These are phyloP conservation scores for Sitophilus oryzae DNA, from an alignment of 1,140 invertebrate species.

Conservation along the genomic window DNA sequence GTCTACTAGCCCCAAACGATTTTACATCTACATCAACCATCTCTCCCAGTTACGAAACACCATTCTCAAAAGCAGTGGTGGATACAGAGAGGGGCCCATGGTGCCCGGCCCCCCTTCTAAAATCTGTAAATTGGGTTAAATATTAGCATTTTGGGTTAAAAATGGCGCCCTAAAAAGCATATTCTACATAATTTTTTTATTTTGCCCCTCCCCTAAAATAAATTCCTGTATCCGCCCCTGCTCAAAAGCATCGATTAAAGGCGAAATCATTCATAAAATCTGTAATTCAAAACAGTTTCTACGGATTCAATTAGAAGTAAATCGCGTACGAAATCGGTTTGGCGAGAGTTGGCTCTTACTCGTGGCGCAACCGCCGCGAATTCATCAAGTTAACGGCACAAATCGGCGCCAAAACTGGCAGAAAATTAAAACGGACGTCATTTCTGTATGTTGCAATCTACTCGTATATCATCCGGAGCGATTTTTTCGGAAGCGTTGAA, in stretches of 20 bases:
- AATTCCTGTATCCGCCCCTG: too few relatives aligned
- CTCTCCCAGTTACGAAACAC: neutral
- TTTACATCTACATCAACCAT: too few relatives aligned
- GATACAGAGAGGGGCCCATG: too few relatives aligned
- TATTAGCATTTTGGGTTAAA: too few relatives aligned
- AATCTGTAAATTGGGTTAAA: too few relatives aligned
- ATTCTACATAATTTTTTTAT: too few relatives aligned
- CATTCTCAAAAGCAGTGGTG: too few relatives aligned
- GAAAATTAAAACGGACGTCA: conserved; percentile 12
- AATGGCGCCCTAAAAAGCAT: too few relatives aligned
- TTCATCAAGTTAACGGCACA: conserved; percentile 19
- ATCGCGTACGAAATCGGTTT: conserved; percentile 16
- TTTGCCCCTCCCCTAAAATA: too few relatives aligned
- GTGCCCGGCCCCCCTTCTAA: too few relatives aligned
- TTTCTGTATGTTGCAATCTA: neutral
- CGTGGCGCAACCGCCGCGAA: conserved; percentile 4
- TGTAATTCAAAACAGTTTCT: conserved; percentile 20
- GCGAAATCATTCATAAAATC: conserved; percentile 15
- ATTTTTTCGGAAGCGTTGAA: too few relatives aligned
- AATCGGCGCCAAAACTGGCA: conserved; percentile 19
- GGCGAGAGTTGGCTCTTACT: conserved; percentile 9
- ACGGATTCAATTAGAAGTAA: conserved; percentile 19
- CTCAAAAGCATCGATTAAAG: conserved; percentile 3
- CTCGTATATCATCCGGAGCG: neutral
- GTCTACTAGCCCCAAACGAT: too few relatives aligned